Percentiles rank a stretch among this genome's conserved stretches.
phyloP scores from a whole-genome alignment of 2,113 vertebrate genomes.

The Eptesicus fuscus region DNA sequence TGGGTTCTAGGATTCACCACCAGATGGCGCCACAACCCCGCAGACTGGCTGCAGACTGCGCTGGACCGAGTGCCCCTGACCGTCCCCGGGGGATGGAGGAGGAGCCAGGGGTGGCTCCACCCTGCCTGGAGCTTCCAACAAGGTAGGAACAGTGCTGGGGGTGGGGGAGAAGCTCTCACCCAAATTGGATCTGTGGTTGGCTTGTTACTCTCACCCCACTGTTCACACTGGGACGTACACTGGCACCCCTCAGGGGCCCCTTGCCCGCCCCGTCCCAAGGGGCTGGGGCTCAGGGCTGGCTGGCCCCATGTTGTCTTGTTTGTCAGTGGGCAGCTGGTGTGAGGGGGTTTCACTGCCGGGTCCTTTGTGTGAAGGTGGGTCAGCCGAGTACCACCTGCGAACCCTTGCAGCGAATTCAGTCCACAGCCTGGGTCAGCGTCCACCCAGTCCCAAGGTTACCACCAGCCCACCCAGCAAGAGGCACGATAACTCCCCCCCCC shows the following conservation, averaged over 20 bases:
- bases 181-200: neutral
- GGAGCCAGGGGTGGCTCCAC: accelerated
- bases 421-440: neutral
- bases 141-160: neutral
- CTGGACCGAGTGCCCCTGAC: neutral
- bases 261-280: neutral
- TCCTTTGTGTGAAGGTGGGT: neutral
- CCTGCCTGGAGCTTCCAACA: neutral
- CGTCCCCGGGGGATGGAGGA: neutral
- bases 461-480: neutral
- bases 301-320: no score
- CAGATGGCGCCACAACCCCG: neutral
- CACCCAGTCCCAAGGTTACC: neutral
- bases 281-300: neutral
- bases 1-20: neutral
- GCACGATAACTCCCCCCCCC: accelerated
- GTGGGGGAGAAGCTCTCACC: neutral
- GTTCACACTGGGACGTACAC: neutral
- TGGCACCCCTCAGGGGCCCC: no score
- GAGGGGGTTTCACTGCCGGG: neutral
- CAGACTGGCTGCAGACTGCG: neutral
- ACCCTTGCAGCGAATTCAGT: neutral
- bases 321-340: neutral
- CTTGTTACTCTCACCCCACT: neutral
- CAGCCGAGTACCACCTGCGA: neutral